Evolutionary conservation across 2,888 invertebrate genomes (phyloP), one percentile per base, ranked within the genome.

Genomic region (Pterostichus niger): DNA sequence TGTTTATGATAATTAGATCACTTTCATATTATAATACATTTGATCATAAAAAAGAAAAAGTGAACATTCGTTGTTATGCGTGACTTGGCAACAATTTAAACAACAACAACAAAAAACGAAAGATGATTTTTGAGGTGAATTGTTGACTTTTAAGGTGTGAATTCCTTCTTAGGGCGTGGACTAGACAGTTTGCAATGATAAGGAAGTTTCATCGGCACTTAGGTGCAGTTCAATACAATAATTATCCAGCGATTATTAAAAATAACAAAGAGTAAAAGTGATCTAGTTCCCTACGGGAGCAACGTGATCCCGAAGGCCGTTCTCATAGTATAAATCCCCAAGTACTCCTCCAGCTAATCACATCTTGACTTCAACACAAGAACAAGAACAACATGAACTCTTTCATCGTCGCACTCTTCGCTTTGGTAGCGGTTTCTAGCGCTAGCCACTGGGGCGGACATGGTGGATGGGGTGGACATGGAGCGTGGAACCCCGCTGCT

Each of bases 371-470:
- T 24, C 24, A 24, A 24, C 24, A 24, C 24, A 24, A 24, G 24
- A 24, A 24, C 24, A 13, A 59, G n/a, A 17, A 59, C 78, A 78
- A 61, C 54, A 81, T 81, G 81, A 81, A 81, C 81, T 17, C 56
- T 40, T 71, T 81, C 71, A 56, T 81, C 75, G 75, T 54, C 24
- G 81, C 73, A 17, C 15, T 77, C 40, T 33, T 11, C 13, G 77
- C 17, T 33, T 9, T 56, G 35, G 56, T 77, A 10, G 77, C 77
- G 3, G 13, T n/a, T 0, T 56, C 77, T n/a, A 31, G 31, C 17
- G 54, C 77, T 17, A 40, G 77, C 40, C 77, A 77, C 40, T 87
- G 88, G 85, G 76, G 49, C 35, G 76, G 76, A 52, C 49, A 49
- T 49, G 75, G 75, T 31, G 75, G 49, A 46, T 76, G 76, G 82